Conservation (phyloP, 2,797 vertebrate genomes). For the Sebastes nivosus region DNA sequence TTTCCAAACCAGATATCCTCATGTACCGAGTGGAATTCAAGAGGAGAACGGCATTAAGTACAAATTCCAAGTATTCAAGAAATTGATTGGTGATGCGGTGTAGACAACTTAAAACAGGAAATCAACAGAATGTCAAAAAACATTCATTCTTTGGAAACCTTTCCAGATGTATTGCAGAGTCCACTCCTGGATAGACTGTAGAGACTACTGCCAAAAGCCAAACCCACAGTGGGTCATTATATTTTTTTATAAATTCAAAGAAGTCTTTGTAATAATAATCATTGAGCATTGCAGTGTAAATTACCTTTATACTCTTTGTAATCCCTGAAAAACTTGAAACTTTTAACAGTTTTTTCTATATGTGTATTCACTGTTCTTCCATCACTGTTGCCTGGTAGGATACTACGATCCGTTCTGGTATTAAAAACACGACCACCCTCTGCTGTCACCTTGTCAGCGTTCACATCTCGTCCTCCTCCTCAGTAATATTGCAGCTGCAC, state of each 20-base stretch:
- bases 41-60: constrained; percentile 85
- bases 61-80: constrained; percentile 84
- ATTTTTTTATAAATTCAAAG: not conserved
- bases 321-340: not conserved
- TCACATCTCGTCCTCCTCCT: not conserved
- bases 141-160: not conserved
- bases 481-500: constrained; percentile 8
- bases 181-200: not conserved
- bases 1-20: constrained; percentile 73
- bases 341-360: not conserved
- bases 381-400: not conserved
- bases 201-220: not conserved
- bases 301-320: not conserved
- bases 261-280: not conserved
- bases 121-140: not conserved
- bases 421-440: not conserved
- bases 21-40: constrained; percentile 79
- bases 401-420: not conserved
- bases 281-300: not conserved
- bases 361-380: not conserved
- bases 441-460: not conserved
- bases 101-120: not conserved
- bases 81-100: not conserved
- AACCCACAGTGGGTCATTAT: not conserved
- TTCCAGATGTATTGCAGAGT: not conserved